Percentiles rank a stretch among this genome's conserved stretches.
phyloP scores from a whole-genome alignment of 2,113 vertebrate species.

The Phalacrocorax carbo region DNA sequence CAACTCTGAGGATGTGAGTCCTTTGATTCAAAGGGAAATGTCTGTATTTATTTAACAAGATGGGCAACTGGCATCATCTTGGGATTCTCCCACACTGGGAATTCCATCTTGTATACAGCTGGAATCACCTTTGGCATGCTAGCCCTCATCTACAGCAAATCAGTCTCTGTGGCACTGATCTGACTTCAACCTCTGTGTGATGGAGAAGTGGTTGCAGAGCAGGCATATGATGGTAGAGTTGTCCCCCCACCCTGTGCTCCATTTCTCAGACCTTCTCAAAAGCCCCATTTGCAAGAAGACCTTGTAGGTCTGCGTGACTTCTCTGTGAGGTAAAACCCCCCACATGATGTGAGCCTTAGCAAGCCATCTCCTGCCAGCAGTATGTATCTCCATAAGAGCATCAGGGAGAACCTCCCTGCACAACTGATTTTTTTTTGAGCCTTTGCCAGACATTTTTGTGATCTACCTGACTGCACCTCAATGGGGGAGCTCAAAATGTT shows the following conservation, averaged over 20 bases:
- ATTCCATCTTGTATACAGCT: background rate
- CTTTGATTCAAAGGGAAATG: background rate
- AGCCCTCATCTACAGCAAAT: background rate
- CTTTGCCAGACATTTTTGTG: background rate
- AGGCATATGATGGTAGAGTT: background rate
- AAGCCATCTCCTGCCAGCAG: background rate
- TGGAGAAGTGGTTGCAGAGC: background rate
- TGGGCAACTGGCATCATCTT: background rate
- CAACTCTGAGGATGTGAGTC: background rate
- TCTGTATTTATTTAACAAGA: background rate
- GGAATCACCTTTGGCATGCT: background rate
- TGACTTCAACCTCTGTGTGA: background rate
- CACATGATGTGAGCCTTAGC: background rate
- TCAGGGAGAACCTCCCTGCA: background rate
- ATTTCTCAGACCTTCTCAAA: background rate
- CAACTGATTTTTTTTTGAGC: background rate
- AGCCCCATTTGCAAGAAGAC: background rate
- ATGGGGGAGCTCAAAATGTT: background rate
- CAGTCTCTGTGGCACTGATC: background rate
- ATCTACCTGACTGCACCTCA: background rate
- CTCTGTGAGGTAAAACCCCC: background rate
- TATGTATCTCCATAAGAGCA: background rate
- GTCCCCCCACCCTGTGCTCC: background rate
- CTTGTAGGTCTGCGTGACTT: background rate
- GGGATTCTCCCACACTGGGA: background rate